Evolutionary conservation across 2,113 vertebrate species (phyloP).

Genomic region (Myodes glareolus): DNA sequence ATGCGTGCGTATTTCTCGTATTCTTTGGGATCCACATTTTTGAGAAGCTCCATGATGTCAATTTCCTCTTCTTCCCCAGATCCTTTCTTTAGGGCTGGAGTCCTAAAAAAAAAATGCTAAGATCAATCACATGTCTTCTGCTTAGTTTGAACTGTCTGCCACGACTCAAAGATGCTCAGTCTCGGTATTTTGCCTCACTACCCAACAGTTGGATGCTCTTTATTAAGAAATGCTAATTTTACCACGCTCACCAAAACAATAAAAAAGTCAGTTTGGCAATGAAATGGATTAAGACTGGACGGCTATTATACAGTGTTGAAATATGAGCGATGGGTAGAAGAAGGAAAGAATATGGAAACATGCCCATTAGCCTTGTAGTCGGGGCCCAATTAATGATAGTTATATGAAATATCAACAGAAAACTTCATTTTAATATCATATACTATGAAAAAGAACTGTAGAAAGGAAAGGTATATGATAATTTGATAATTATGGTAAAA

Average conservation of each 20-base stretch:
- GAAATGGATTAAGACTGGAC: neutral
- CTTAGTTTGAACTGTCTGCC: slow-evolving; percentile 11
- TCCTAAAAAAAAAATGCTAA: slow-evolving; percentile 86
- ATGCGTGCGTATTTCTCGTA: slow-evolving; percentile 99
- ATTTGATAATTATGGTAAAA: slow-evolving; percentile 14
- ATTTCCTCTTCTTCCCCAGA: slow-evolving; percentile 94
- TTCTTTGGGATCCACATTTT: slow-evolving; percentile 99
- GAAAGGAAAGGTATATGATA: slow-evolving; percentile 32
- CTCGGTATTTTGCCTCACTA: neutral
- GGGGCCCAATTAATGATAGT: neutral
- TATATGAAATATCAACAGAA: neutral
- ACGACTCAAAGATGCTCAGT: neutral
- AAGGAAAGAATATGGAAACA: neutral
- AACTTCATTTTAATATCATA: neutral
- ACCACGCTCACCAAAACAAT: neutral
- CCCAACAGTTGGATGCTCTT: neutral
- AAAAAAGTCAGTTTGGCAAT: neutral
- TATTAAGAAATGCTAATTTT: slow-evolving; percentile 52
- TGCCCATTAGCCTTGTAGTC: neutral
- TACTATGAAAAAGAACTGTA: neutral
- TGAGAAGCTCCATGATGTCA: slow-evolving; percentile 97
- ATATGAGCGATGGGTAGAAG: neutral
- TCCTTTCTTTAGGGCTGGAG: slow-evolving; percentile 94
- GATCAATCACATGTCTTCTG: neutral
- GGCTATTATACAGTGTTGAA: neutral